Base-by-base conservation (phyloP, 2,888 invertebrate species). In the Platycnemis pennipes region DNA sequence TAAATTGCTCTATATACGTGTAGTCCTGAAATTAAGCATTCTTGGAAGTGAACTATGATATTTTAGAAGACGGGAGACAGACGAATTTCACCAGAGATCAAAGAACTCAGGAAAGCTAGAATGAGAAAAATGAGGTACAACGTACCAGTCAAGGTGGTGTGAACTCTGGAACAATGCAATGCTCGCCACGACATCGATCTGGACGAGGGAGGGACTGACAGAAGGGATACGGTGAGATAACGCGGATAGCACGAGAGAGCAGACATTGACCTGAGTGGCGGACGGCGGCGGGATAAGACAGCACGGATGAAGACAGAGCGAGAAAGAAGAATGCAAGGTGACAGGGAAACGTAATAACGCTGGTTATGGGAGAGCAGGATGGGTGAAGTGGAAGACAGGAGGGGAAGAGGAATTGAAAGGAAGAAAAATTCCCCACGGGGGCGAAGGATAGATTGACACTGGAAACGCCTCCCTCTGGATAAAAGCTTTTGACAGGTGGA, bases 401-500 rank as follows among this genome's bases (percentile, higher is more conserved):
- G 63, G 26, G 77, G n/a, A 77, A 37, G 37, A 31, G 37, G 37
- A 16, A 77, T 77, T 77, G 37, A 91, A 63, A 91, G 56, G 56
- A 42, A 56, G 56, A 63, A 42, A 44, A 22, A 63, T 22, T 26
- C 11, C 37, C 56, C 44, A 42, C 44, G 56, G 69, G 63, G 63
- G 63, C 56, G 44, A 11, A 16, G 56, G 42, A 37, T 44, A 44
- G 63, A 91, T 91, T 91, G 91, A 91, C 91, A 91, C 63, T 63
- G 91, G 69, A 45, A 91, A 45, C 91, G 91, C 69, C 91, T 56
- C n/a, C 69, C n/a, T 44, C 56, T n/a, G 91, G 91, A 91, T 63
- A 91, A 77, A 91, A 45, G 63, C 69, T 53, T 42, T 91, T 91
- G 91, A 63, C 91, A 91, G 91, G 63, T 91, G 63, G 91, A 89